Base-by-base conservation (phyloP, 2,888 invertebrate species). In the Melipona bicolor region DNA sequence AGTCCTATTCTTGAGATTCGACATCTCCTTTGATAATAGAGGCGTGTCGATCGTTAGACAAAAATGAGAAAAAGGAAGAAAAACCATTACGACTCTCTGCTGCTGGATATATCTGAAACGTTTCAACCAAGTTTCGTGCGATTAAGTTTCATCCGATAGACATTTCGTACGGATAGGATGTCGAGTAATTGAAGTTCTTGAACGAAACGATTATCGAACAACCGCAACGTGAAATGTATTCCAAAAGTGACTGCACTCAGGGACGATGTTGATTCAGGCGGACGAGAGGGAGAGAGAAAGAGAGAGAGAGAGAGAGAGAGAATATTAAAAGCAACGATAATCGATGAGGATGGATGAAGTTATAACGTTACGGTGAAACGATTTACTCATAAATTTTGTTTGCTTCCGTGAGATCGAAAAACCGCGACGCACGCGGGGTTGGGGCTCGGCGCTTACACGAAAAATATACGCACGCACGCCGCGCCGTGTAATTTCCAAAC, bases 281-380 rank as follows among this genome's bases (percentile, higher is more conserved):
- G 74, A 73, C 61, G 79, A 82, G 36, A 6, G 36, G 36, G 6
- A 0, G 36, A 9, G 84, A 79, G 71, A 65, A 79, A 77, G 67
- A 79, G 32, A 32, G 32, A 32, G 36, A 36, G 79, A 82, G 36
- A 6, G 36, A 9, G 6, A 0, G 36, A 9, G 81, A 77, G 70
- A 79, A 85, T 88, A 88, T 88, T 87, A 85, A 88, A 87, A 87
- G 87, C 81, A 70, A 72, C 79, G 88, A 82, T 87, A 88, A 88
- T 88, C 88, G 88, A 88, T 88, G 88, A 88, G 88, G 88, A 88
- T 88, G 88, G 88, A 88, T 88, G 87, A 77, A 73, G 78, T 81
- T 81, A 80, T 84, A 79, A 77, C 82, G 79, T 86, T 84, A 88
- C 81, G 72, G 52, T 70, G 77, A 81, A 87, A 79, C 83, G 79